Base-by-base conservation (phyloP, 2,888 invertebrate species). In the Balanococcus diminutus region DNA sequence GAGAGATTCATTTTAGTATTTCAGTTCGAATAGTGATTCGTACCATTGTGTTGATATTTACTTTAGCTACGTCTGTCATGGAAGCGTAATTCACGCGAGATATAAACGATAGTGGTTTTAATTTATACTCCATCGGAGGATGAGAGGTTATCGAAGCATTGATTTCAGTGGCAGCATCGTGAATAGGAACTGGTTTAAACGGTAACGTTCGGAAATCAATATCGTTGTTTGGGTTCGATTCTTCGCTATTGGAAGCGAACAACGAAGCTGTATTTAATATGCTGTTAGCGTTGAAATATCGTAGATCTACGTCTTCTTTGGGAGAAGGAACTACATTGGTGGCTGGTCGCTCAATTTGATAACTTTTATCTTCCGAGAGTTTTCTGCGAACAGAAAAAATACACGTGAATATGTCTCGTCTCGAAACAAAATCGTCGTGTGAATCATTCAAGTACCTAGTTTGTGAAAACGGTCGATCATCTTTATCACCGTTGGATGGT, bases 151-250 rank as follows among this genome's bases (percentile, higher is more conserved):
- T 92, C 51, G 95, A 95, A 9, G 95, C 96, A 89, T 96, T 95
- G 87, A 96, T 96, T 91, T 96, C 96, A 0, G 94, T 95, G 32
- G 96, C 96, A 0, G 96, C 96, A 16, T 94, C 93, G 89, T 95
- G 96, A 88, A 95, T 93, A n/a, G 95, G 93, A 81, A 94, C 93
- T 9, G 94, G 93, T 89, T 96, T 95, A 89, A 96, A 96, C 0
- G 96, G 95, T 86, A 95, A 90, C 87, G 91, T 91, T 31, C 96
- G 92, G 87, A 96, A 92, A 90, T 96, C 96, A 46, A 95, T 93
- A 89, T 96, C 96, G 14, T 91, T 79, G 36, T 79, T 85, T n/a
- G 85, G 79, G 32, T 31, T 46, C 28, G 75, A 75, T 9, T 75
- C 75, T 31, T 42, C 28, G 9, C 67, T 22, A 79, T 42, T 67